phyloP scores from a whole-genome alignment of 2,113 vertebrate genomes.

The Columba janthina region DNA sequence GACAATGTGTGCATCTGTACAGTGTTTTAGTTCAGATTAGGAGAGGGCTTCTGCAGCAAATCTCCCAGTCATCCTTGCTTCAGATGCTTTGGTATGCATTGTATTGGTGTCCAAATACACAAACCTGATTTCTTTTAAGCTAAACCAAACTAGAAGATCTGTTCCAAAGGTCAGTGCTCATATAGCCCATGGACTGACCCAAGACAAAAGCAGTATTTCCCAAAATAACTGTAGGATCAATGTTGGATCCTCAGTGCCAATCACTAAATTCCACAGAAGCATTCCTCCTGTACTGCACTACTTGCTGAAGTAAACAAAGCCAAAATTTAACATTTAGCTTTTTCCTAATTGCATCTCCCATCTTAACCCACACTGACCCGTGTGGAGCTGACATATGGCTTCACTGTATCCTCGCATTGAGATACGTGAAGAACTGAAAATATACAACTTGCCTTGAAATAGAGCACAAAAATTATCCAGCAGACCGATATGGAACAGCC shows the following conservation, averaged over 20 bases:
- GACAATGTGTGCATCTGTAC: accelerated
- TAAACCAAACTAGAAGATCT: neutral
- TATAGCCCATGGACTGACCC: neutral
- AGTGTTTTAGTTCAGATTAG: neutral
- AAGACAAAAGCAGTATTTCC: neutral
- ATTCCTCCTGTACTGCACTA: neutral
- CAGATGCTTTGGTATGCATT: neutral
- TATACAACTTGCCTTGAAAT: neutral
- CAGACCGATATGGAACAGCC: neutral
- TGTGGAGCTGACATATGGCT: neutral
- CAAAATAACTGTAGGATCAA: neutral
- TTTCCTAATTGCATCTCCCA: neutral
- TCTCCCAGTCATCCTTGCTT: neutral
- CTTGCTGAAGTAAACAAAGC: neutral
- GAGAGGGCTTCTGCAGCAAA: neutral
- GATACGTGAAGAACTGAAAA: neutral
- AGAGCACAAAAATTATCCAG: neutral
- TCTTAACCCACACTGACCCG: neutral
- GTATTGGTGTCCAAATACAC: neutral
- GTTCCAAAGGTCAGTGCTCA: neutral
- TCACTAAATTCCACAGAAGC: neutral
- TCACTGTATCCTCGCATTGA: neutral
- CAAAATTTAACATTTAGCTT: neutral
- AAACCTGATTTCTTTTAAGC: neutral
- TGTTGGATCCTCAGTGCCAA: neutral